Evolutionary conservation across 2,113 vertebrate species (phyloP).

Genomic region (Rhombomys opimus): DNA sequence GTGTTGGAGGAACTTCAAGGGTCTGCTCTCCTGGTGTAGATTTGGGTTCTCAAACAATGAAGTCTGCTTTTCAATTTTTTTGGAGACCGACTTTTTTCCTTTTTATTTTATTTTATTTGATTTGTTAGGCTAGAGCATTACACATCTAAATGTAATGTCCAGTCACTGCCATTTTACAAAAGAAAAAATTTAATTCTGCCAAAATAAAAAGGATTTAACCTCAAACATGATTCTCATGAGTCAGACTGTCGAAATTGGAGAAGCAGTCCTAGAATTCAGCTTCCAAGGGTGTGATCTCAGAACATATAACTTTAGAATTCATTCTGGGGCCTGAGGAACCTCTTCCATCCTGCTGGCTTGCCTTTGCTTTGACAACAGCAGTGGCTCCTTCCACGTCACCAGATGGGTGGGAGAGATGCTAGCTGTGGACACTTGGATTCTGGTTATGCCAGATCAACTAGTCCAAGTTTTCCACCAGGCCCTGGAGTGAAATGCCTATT

Average conservation of each 20-base stretch:
- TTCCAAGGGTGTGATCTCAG: background rate
- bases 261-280: background rate
- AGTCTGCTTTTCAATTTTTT: background rate
- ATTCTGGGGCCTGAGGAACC: background rate
- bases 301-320: background rate
- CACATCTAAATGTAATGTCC: background rate
- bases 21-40: background rate
- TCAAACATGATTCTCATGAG: background rate
- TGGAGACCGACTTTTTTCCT: no score
- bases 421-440: background rate
- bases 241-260: background rate
- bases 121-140: background rate
- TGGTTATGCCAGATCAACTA: background rate
- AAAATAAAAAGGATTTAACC: background rate
- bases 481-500: background rate
- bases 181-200: background rate
- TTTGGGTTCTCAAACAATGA: conserved; percentile 15
- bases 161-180: background rate
- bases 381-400: background rate
- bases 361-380: background rate
- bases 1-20: background rate
- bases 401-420: no score
- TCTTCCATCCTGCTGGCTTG: background rate
- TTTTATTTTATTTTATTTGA: background rate
- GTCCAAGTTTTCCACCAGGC: background rate